Conservation (phyloP, 2,888 invertebrate genomes). For the Allophyes oxyacanthae region DNA sequence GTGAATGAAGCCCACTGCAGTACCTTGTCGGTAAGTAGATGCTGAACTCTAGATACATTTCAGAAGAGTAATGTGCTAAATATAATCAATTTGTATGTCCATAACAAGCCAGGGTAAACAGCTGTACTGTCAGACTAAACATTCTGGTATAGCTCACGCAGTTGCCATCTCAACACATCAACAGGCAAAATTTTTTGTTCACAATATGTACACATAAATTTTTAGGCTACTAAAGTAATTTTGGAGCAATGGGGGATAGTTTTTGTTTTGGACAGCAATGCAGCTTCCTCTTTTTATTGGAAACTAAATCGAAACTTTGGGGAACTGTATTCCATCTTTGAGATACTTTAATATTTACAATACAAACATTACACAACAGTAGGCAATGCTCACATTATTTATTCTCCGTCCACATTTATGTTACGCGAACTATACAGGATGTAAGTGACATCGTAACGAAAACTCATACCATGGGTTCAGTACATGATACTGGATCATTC, state of each 20-base stretch:
- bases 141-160: constrained; percentile 29
- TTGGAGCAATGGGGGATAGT: neutral
- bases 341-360: too few species aligned
- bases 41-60: constrained; percentile 12
- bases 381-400: too few species aligned
- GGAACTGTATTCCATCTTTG: too few species aligned
- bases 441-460: too few species aligned
- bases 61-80: constrained; percentile 29
- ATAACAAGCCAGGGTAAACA: constrained; percentile 24
- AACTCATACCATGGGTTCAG: too few species aligned
- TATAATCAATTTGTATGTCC: constrained; percentile 28
- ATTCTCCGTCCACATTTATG: too few species aligned
- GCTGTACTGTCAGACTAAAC: constrained; percentile 46
- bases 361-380: too few species aligned
- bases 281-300: too few species aligned
- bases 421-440: too few species aligned
- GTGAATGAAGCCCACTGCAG: constrained; percentile 38
- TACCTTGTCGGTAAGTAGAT: constrained; percentile 42
- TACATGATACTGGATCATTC: too few species aligned
- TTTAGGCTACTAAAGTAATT: constrained; percentile 8
- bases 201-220: constrained; percentile 10
- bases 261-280: neutral
- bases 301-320: too few species aligned
- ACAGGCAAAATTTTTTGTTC: constrained; percentile 18
- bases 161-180: constrained; percentile 30